Conservation (phyloP, 1,140 invertebrate species). For the Lycorma delicatula region DNA sequence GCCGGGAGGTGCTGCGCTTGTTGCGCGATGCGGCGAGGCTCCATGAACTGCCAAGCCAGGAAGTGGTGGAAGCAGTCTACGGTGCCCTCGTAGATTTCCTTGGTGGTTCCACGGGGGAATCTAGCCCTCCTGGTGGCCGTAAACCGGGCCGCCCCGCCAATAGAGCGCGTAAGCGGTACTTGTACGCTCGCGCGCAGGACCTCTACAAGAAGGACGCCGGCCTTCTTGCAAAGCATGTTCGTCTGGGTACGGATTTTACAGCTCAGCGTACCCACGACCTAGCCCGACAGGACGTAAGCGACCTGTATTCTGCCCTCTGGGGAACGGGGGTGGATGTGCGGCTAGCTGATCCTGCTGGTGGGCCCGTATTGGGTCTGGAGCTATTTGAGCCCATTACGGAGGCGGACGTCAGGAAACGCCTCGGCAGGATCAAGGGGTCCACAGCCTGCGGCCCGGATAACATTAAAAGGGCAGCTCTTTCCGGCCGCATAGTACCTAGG, state of each 20-base stretch:
- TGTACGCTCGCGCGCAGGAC: background rate
- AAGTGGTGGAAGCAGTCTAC: background rate
- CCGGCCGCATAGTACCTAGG: background rate
- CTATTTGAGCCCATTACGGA: constrained; percentile 5
- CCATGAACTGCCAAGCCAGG: background rate
- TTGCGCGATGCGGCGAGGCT: background rate
- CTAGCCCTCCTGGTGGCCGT: too few species aligned
- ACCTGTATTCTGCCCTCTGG: constrained; percentile 15
- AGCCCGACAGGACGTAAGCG: background rate
- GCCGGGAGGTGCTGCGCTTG: background rate
- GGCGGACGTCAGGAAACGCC: background rate
- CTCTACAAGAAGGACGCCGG: constrained; percentile 1
- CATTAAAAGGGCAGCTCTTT: constrained; percentile 13
- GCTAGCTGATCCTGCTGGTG: background rate
- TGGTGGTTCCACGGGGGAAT: background rate
- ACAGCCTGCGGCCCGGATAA: constrained; percentile 20
- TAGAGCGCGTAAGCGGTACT: background rate
- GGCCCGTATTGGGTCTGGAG: background rate
- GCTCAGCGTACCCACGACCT: background rate
- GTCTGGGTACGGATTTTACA: background rate
- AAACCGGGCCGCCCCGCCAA: background rate
- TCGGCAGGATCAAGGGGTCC: background rate
- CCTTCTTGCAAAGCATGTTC: background rate
- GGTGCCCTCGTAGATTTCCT: background rate
- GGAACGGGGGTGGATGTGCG: background rate